A percentile compares a stretch with the other conserved stretches of the same genome.
These are phyloP conservation scores for Ellobium chinense DNA, from an alignment of 2,888 invertebrate genomes.

Conservation along the genomic window DNA sequence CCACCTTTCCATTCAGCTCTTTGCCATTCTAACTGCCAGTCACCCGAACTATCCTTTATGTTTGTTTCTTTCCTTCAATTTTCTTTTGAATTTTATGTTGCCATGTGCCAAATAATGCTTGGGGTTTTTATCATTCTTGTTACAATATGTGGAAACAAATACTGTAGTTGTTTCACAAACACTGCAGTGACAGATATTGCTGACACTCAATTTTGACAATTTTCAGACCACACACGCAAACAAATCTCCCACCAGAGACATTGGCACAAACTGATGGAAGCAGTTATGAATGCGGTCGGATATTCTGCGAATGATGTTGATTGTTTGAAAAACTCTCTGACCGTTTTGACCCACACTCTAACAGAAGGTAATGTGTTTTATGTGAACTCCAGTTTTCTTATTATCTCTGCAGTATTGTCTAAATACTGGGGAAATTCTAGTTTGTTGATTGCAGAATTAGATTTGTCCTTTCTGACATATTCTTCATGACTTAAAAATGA, in stretches of 20 bases:
- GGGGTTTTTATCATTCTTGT: no score
- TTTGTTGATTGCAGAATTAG: no score
- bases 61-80: not conserved
- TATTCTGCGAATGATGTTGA: conserved; percentile 40
- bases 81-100: not conserved
- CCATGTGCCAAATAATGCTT: not conserved
- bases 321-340: conserved; percentile 47
- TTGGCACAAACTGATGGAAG: conserved; percentile 43
- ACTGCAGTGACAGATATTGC: no score
- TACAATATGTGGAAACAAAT: no score
- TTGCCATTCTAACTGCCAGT: no score
- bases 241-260: conserved; percentile 29
- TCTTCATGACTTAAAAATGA: no score
- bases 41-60: not conserved
- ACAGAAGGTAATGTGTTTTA: conserved; percentile 50
- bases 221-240: conserved; percentile 32
- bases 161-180: no score
- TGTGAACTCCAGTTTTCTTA: no score
- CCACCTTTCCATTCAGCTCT: not conserved
- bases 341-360: conserved; percentile 42
- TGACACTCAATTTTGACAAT: no score
- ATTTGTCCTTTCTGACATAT: no score
- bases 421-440: no score
- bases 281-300: conserved; percentile 35
- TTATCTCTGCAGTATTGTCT: no score